phyloP scores from a whole-genome alignment of 2,888 invertebrate genomes.

The Blastobasis adustella region DNA sequence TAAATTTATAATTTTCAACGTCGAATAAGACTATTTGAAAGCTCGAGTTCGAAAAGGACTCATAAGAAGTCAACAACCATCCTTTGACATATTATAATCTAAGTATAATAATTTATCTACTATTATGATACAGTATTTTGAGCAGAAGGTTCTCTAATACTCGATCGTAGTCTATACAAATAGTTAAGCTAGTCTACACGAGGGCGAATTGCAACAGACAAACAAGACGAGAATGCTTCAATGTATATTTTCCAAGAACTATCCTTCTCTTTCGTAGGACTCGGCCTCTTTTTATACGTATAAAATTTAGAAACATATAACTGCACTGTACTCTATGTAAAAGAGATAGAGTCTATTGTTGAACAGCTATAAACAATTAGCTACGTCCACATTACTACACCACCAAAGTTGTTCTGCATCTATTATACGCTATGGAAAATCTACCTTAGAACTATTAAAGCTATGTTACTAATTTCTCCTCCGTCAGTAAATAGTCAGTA shows the following conservation, averaged over 20 bases:
- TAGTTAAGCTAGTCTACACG: not conserved
- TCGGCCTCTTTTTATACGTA: not conserved
- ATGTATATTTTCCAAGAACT: not conserved
- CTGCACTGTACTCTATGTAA: not conserved
- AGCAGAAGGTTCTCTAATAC: slow-evolving; percentile 41
- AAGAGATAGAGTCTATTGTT: slow-evolving; percentile 3
- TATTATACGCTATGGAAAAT: slow-evolving; percentile 12
- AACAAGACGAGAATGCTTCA: not conserved
- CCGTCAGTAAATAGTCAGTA: slow-evolving; percentile 10
- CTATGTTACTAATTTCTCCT: slow-evolving; percentile 57
- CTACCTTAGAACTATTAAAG: slow-evolving; percentile 62
- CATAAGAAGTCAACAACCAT: slow-evolving; percentile 67
- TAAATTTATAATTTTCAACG: slow-evolving; percentile 13
- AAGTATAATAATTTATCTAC: slow-evolving; percentile 18
- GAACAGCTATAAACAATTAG: not conserved
- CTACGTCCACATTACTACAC: not conserved
- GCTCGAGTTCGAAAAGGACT: slow-evolving; percentile 68
- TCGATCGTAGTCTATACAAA: not conserved
- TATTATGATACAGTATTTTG: slow-evolving; percentile 26
- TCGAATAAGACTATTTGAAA: slow-evolving; percentile 56
- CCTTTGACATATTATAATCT: slow-evolving; percentile 19
- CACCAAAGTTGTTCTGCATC: slow-evolving; percentile 11
- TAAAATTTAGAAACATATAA: slow-evolving; percentile 3
- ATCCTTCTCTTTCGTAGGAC: not conserved
- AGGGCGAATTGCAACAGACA: not conserved